Conservation (phyloP, 2,113 vertebrate species). For the Cheilinus undulatus region DNA sequence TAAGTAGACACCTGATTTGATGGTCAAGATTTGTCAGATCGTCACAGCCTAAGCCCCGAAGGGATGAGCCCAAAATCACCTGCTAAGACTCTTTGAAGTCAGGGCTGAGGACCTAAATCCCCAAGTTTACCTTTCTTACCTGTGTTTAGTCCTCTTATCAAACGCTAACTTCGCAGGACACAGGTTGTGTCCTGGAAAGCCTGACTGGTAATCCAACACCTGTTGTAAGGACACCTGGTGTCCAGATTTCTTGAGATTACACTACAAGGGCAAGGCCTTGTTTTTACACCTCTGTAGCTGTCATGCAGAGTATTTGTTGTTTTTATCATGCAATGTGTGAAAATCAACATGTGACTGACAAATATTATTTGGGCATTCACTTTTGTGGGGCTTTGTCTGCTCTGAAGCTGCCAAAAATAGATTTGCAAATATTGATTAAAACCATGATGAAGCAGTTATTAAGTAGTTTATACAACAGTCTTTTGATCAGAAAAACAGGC, state of each 20-base stretch:
- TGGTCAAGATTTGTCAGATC: constrained; percentile 81
- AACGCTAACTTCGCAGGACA: constrained; percentile 78
- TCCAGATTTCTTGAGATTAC: constrained; percentile 59
- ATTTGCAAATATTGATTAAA: too few relatives aligned
- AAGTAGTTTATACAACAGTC: too few relatives aligned
- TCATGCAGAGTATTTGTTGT: not conserved
- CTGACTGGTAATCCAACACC: constrained; percentile 60
- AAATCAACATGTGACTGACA: constrained; percentile 9
- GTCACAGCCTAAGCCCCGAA: constrained; percentile 83
- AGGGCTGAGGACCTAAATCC: constrained; percentile 86
- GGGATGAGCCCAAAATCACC: constrained; percentile 92
- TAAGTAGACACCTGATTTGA: constrained; percentile 78
- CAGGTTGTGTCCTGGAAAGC: constrained; percentile 67
- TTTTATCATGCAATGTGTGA: not conserved
- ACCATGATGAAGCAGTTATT: too few relatives aligned
- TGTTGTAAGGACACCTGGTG: constrained; percentile 68
- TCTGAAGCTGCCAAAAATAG: too few relatives aligned
- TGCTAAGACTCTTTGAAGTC: constrained; percentile 89
- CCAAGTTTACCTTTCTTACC: constrained; percentile 86
- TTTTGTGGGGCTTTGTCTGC: too few relatives aligned
- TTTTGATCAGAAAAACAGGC: too few relatives aligned
- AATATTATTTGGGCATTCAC: too few relatives aligned
- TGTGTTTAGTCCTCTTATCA: constrained; percentile 82
- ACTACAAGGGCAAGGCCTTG: constrained; percentile 14
- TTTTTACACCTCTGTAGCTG: constrained; percentile 50